These are phyloP conservation scores for Taenioides sp. DNA, from an alignment of 2,797 vertebrate genomes.

Conservation along the genomic window DNA sequence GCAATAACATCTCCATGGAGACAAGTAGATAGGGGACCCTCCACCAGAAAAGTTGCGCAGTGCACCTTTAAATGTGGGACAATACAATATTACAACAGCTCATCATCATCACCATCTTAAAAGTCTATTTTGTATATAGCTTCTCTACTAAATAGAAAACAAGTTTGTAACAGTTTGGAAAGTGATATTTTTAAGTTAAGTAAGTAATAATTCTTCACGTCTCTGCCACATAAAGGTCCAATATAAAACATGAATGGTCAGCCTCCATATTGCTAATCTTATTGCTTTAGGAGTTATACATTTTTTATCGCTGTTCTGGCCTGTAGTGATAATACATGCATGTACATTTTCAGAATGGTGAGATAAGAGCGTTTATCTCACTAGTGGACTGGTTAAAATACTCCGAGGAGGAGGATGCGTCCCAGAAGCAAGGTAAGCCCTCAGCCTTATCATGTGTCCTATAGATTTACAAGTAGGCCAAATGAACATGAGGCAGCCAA, in stretches of 20 bases:
- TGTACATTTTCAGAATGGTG: not conserved
- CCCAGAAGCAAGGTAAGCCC: constrained; percentile 17
- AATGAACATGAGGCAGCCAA: constrained; percentile 38
- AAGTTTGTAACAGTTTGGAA: too few relatives aligned
- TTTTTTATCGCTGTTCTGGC: not conserved
- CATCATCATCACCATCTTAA: too few relatives aligned
- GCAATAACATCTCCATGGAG: too few relatives aligned
- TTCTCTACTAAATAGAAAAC: too few relatives aligned
- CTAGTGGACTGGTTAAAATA: constrained; percentile 5
- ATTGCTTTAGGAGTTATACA: constrained; percentile 1
- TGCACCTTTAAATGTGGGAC: too few relatives aligned
- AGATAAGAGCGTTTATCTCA: constrained; percentile 6
- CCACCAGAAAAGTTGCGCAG: too few relatives aligned
- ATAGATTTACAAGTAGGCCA: constrained; percentile 38
- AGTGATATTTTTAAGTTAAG: too few relatives aligned
- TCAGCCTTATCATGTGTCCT: constrained; percentile 25
- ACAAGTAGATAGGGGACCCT: too few relatives aligned
- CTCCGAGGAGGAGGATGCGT: constrained; percentile 9
- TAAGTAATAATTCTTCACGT: too few relatives aligned
- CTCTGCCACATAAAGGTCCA: not conserved
- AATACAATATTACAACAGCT: too few relatives aligned
- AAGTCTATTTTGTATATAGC: too few relatives aligned
- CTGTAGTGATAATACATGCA: not conserved
- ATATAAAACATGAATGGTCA: not conserved
- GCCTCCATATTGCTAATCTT: constrained; percentile 3